A percentile compares a stretch with the other conserved stretches of the same genome.
Conservation (phyloP, 64 coral and sea anemone genomes). For the Montipora sp. region DNA sequence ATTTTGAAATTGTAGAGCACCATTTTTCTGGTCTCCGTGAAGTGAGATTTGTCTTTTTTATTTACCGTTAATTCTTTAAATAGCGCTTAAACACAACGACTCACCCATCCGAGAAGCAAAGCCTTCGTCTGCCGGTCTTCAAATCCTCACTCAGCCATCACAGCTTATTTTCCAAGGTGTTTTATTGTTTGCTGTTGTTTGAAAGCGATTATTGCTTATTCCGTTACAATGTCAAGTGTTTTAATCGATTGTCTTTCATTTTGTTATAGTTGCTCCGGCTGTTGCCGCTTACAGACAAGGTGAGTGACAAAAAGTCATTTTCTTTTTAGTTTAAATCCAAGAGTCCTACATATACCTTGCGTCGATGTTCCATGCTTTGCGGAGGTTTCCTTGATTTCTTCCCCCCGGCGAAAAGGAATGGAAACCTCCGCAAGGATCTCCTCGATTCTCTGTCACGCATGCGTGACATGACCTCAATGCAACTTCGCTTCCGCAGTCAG, state of each 20-base stretch:
- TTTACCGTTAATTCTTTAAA: not conserved
- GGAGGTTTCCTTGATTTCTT: too few relatives aligned
- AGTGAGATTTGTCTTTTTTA: not conserved
- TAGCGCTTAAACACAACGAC: conserved; percentile 1
- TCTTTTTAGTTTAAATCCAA: not conserved
- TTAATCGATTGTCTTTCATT: not conserved
- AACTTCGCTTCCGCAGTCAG: too few relatives aligned
- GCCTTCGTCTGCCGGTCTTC: conserved; percentile 8
- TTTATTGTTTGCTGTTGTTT: not conserved
- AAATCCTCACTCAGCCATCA: not conserved
- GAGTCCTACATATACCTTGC: not conserved
- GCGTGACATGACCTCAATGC: too few relatives aligned
- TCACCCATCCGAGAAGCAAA: not conserved
- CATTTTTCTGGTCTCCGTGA: not conserved
- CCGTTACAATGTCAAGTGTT: not conserved
- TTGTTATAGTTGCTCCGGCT: not conserved
- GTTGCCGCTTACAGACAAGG: not conserved
- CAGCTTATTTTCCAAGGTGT: conserved; percentile 33
- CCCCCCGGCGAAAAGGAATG: too few relatives aligned
- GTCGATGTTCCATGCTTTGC: not conserved
- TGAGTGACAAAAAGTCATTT: not conserved
- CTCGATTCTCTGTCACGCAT: too few relatives aligned
- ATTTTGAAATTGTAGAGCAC: not conserved
- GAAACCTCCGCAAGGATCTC: too few relatives aligned
- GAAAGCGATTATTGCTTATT: not conserved